Evolutionary conservation across 2,888 invertebrate species (phyloP).

Genomic region (Drosophila stalkeri): DNA sequence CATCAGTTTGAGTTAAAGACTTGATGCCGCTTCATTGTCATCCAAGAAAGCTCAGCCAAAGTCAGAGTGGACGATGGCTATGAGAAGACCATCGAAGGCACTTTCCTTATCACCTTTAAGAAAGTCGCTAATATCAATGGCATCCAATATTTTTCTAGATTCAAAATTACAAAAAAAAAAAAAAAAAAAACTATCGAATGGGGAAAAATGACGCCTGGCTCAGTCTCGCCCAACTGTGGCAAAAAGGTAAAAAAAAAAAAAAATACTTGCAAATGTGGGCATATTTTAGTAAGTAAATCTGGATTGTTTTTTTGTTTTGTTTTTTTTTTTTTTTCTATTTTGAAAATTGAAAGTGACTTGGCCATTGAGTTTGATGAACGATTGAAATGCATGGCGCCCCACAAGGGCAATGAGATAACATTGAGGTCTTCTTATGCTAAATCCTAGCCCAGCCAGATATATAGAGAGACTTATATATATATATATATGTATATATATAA

Average conservation of each 20-base stretch:
- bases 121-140: slow-evolving; percentile 59
- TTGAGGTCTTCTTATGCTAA: slow-evolving; percentile 1
- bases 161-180: not conserved
- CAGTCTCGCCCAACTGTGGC: slow-evolving; percentile 15
- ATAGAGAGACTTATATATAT: not conserved
- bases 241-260: slow-evolving; percentile 4
- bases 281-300: not conserved
- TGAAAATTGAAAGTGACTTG: too few relatives aligned
- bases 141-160: slow-evolving; percentile 26
- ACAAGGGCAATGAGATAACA: not conserved
- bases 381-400: slow-evolving; percentile 13
- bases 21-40: slow-evolving; percentile 22
- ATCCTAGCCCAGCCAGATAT: slow-evolving; percentile 6
- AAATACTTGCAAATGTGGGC: not conserved
- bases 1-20: slow-evolving; percentile 23
- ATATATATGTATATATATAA: not conserved
- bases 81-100: slow-evolving; percentile 57
- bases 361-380: slow-evolving; percentile 18
- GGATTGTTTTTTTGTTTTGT: not conserved
- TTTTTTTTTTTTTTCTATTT: too few relatives aligned
- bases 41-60: slow-evolving; percentile 30
- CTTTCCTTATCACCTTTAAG: slow-evolving; percentile 57
- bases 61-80: slow-evolving; percentile 49
- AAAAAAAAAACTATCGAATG: not conserved
- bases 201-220: slow-evolving; percentile 19